A percentile compares a stretch with the other conserved stretches of the same genome.
phyloP scores from a whole-genome alignment of 2,888 invertebrate genomes.

The Volucella zonaria region DNA sequence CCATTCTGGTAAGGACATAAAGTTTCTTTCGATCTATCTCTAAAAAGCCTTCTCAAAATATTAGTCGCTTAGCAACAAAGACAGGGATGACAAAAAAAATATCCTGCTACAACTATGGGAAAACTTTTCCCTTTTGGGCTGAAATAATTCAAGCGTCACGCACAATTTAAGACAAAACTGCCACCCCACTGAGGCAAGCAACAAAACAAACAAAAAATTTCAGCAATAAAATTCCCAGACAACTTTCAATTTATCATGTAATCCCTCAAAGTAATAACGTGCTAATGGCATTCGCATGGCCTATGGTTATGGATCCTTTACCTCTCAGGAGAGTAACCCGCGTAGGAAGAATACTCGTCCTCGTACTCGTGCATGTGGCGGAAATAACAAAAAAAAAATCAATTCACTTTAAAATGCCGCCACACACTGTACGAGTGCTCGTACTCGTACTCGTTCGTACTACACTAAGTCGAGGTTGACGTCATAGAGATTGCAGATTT shows the following conservation, averaged over 20 bases:
- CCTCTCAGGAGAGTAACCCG: background rate
- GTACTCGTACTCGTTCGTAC: constrained; percentile 1
- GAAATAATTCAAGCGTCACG: constrained; percentile 27
- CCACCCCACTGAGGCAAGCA: background rate
- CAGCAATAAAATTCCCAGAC: constrained; percentile 19
- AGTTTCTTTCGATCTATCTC: background rate
- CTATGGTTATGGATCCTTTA: background rate
- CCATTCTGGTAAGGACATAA: constrained; percentile 5
- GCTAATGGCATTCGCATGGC: constrained; percentile 25
- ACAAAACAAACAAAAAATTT: constrained; percentile 22
- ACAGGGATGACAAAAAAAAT: background rate
- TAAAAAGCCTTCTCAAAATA: background rate
- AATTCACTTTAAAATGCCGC: constrained; percentile 57
- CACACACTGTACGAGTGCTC: constrained; percentile 35
- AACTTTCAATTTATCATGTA: constrained; percentile 44
- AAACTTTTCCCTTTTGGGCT: background rate
- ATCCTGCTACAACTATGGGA: background rate
- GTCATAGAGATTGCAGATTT: constrained; percentile 50
- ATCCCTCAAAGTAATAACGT: constrained; percentile 36
- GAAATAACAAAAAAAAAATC: constrained; percentile 26
- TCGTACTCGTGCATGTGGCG: constrained; percentile 1
- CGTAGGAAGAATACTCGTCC: background rate
- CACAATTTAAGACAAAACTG: constrained; percentile 1
- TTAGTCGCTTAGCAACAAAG: background rate
- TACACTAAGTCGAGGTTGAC: constrained; percentile 36